Percentiles rank a stretch among this genome's conserved stretches.
These are phyloP conservation scores for Parnassius smintheus DNA, from an alignment of 2,888 invertebrate species.

Conservation along the genomic window DNA sequence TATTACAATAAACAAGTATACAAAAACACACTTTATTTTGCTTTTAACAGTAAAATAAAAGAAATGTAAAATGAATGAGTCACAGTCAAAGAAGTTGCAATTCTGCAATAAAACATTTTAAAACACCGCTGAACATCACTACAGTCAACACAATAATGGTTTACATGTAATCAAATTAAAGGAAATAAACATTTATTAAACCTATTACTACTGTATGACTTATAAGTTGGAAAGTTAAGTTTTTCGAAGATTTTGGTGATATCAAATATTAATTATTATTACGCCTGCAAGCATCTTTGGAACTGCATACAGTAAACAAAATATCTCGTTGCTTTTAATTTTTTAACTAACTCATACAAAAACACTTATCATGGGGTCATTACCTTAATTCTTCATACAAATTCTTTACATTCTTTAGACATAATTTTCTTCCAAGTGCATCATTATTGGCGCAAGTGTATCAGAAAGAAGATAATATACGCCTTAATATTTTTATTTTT, in stretches of 20 bases:
- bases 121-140: background rate
- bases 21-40: constrained; percentile 12
- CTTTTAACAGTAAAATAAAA: constrained; percentile 9
- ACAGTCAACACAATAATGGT: background rate
- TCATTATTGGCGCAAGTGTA: constrained; percentile 8
- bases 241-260: background rate
- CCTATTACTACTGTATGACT: constrained; percentile 3
- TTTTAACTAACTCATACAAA: too few species aligned
- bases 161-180: background rate
- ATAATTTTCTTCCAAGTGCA: constrained; percentile 19
- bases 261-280: too few species aligned
- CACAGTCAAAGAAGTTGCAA: constrained; percentile 10
- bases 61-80: background rate
- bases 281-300: too few species aligned
- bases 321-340: too few species aligned
- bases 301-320: too few species aligned
- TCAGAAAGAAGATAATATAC: background rate
- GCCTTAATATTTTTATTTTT: background rate
- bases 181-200: background rate
- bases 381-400: background rate
- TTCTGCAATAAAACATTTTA: background rate
- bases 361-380: background rate
- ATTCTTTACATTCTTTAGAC: constrained; percentile 11
- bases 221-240: background rate
- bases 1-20: constrained; percentile 29